Evolutionary conservation across 2,797 vertebrate species (phyloP).

Genomic region (Pseudomugil tenellus): DNA sequence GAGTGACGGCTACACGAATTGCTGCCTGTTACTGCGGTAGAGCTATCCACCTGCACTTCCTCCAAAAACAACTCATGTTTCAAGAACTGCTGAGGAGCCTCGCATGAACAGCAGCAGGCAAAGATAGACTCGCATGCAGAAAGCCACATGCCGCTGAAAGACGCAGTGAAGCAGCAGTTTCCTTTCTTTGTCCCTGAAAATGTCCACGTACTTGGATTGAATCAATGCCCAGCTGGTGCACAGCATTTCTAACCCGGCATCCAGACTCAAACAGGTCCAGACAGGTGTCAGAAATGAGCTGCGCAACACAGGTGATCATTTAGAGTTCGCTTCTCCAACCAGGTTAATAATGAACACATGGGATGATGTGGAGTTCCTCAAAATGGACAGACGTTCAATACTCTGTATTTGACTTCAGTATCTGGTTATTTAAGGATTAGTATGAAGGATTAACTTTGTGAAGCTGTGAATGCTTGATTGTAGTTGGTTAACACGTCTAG

Average conservation of each 20-base stretch:
- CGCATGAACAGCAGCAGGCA: slow-evolving; percentile 40
- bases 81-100: slow-evolving; percentile 5
- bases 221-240: background rate
- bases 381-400: slow-evolving; percentile 21
- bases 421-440: background rate
- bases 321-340: background rate
- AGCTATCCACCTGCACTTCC: slow-evolving; percentile 4
- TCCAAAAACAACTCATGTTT: slow-evolving; percentile 11
- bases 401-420: slow-evolving; percentile 3
- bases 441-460: background rate
- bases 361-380: slow-evolving; percentile 12
- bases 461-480: background rate
- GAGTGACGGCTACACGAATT: slow-evolving; percentile 1
- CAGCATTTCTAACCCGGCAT: background rate
- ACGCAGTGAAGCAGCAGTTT: slow-evolving; percentile 33
- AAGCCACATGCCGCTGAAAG: slow-evolving; percentile 58
- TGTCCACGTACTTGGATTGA: background rate
- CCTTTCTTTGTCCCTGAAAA: slow-evolving; percentile 8
- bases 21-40: background rate
- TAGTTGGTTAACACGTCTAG: background rate
- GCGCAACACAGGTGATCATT: background rate
- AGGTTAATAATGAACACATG: slow-evolving; percentile 10
- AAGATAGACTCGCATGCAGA: slow-evolving; percentile 45
- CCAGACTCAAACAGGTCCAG: background rate
- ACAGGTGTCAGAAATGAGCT: background rate